Evolutionary conservation across 2,113 vertebrate genomes (phyloP), one percentile per base, ranked within the genome.

Genomic region (Hippocampus barbouri): DNA sequence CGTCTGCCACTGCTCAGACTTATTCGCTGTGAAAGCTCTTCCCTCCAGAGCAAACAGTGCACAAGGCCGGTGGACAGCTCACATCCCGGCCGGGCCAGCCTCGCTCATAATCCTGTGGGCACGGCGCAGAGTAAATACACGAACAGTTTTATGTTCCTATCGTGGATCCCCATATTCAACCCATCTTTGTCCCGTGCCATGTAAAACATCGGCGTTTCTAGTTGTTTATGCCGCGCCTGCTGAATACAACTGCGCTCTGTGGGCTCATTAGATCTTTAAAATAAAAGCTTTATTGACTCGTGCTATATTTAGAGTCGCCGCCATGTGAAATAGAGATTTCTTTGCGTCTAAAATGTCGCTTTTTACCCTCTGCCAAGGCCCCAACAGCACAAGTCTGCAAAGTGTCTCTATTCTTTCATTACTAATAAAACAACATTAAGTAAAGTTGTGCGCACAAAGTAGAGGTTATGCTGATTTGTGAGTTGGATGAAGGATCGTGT

Each of bases 1-100:
- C 51, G 83, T 89, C 90, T 91, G 87, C 83, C 86, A 85, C 83
- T 88, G 87, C 83, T 91, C 90, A 89, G 63, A 38, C 78, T 91
- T 90, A 90, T 91, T 90, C 76, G 75, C 72, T 81, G 77, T 87
- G 87, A 91, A 90, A 78, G 85, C 83, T 88, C 80, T 87, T 86
- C 82, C 87, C 82, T 88, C 78, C 81, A 83, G 82, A 85, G 87
- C 82, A 88, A 87, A 90, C 84, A 87, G 74, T 79, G 73, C 76
- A 85, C 81, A 82, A 81, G 81, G 81, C 84, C 87, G 84, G 71
- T 80, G 80, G 78, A 84, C 86, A 85, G 76, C 68, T 88, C 86
- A 69, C 84, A 76, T 82, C 84, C 79, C 81, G 81, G 43, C 43
- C 43, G 49, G 73, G 83, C 69, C 65, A 82, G 72, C 56, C 71